These are phyloP conservation scores for Pocillopora meandrina DNA, from an alignment of 92 coral and sea anemone species.

Conservation along the genomic window DNA sequence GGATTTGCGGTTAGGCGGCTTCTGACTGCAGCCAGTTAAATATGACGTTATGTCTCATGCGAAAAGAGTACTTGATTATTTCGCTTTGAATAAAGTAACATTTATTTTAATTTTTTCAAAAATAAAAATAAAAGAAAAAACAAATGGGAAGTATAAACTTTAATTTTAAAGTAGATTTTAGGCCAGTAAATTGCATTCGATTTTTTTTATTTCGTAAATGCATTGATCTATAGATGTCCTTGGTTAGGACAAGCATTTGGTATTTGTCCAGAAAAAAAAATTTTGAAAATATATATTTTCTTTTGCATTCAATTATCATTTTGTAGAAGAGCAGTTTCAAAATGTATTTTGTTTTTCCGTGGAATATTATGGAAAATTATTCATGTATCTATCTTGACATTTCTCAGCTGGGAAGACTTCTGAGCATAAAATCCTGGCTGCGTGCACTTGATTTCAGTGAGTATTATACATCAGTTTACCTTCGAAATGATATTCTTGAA, in stretches of 20 bases:
- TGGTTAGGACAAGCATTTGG: too few relatives aligned
- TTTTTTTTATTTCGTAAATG: background rate
- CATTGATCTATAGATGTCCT: background rate
- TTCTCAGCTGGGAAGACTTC: too few relatives aligned
- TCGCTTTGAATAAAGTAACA: background rate
- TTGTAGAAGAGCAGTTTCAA: too few relatives aligned
- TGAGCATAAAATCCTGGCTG: too few relatives aligned
- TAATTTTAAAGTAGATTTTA: background rate
- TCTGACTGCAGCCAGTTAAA: background rate
- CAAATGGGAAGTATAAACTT: background rate
- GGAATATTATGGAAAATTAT: too few relatives aligned
- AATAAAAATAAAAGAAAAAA: background rate
- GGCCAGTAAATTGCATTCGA: background rate
- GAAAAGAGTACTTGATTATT: background rate
- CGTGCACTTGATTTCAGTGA: too few relatives aligned
- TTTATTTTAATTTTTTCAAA: slow-evolving; percentile 3
- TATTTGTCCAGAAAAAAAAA: too few relatives aligned
- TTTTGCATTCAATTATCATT: too few relatives aligned
- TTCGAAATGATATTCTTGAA: background rate
- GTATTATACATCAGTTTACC: background rate
- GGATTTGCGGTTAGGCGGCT: slow-evolving; percentile 24
- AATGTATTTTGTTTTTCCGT: too few relatives aligned
- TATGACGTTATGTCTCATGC: background rate
- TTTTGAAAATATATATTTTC: too few relatives aligned
- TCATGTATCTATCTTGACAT: too few relatives aligned